A percentile compares a stretch with the other conserved stretches of the same genome.
These are phyloP conservation scores for Lamellibrachia columna DNA, from an alignment of 2,888 invertebrate species.

Conservation along the genomic window DNA sequence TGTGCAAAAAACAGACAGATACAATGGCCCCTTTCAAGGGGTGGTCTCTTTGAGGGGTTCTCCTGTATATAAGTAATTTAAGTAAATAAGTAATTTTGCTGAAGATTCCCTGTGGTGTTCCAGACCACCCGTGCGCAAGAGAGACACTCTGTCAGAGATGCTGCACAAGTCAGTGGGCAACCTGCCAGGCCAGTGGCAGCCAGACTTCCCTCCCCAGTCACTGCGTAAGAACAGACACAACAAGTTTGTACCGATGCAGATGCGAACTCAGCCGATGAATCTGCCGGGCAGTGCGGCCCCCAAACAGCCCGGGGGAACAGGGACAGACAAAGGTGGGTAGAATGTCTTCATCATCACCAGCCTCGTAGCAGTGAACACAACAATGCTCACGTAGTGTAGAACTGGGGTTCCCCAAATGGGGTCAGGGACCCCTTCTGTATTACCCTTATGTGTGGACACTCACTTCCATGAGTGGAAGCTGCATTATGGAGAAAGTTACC, in stretches of 20 bases:
- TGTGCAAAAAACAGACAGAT: no score
- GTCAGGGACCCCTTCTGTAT: no score
- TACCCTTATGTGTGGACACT: no score
- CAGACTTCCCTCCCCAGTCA: not conserved
- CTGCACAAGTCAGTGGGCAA: slow-evolving; percentile 17
- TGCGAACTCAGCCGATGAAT: slow-evolving; percentile 61
- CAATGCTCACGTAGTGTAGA: no score
- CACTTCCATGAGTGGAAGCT: no score
- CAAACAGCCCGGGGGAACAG: not conserved
- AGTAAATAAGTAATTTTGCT: not conserved
- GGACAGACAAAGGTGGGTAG: not conserved
- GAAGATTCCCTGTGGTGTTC: not conserved
- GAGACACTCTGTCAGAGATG: not conserved
- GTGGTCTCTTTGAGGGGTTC: no score
- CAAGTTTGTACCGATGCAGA: slow-evolving; percentile 61
- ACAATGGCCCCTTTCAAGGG: no score
- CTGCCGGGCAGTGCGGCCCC: slow-evolving; percentile 40
- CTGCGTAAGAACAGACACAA: slow-evolving; percentile 38
- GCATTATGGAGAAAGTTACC: no score
- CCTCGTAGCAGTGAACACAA: no score
- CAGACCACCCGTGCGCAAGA: not conserved
- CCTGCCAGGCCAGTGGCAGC: slow-evolving; percentile 18
- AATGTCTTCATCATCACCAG: not conserved
- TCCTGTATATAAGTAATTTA: no score
- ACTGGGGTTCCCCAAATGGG: no score